Base-by-base conservation (phyloP, 2,797 vertebrate genomes). In the Myripristis murdjan region DNA sequence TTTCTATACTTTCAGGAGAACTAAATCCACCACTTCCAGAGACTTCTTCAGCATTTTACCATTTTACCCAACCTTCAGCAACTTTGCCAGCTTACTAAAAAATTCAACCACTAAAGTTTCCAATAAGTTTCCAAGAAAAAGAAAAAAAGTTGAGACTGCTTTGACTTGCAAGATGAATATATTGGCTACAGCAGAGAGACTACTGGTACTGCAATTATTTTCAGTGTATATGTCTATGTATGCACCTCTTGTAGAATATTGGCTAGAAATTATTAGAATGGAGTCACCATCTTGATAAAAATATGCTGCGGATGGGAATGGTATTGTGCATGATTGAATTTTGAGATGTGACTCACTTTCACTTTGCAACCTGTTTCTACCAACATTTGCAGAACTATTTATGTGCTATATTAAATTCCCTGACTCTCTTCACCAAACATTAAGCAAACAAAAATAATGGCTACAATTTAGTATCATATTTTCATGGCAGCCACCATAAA, bases 381-480 rank as follows among this genome's bases (percentile, higher is more conserved):
- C 37, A 23, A 22, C 9, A 18, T n/a, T 46, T 18, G 35, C 14
- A 43, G 41, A 22, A 10, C 18, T 37, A 37, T 37, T 37, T 37
- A 35, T 49, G 12, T 23, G 22, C 18, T 71, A 44, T 46, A 58
- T 52, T 49, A 20, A 51, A 33, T 22, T 20, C 2, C 6, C 48
- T 59, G 1, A 15, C 2, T 26, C 6, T 62, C 14, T 16, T 43
- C 41, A 41, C 14, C 39, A 7, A 41, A 7, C 70, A 43, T 24
- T 39, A 31, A 59, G 20, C n/a, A 58, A 48, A 66, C 15, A 61
- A 54, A 61, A 65, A 49, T 7, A 71, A 55, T 22, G 52, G 56
- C 65, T 69, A 5, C 9, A 9, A 47, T 9, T 18, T 47, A 22
- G 3, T 47, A 53, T 51, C 24, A 55, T 15, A 8, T 47, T 56